Evolutionary conservation across 2,888 invertebrate genomes (phyloP), one percentile per base, ranked within the genome.

Genomic region (Andrena haemorrhoa): DNA sequence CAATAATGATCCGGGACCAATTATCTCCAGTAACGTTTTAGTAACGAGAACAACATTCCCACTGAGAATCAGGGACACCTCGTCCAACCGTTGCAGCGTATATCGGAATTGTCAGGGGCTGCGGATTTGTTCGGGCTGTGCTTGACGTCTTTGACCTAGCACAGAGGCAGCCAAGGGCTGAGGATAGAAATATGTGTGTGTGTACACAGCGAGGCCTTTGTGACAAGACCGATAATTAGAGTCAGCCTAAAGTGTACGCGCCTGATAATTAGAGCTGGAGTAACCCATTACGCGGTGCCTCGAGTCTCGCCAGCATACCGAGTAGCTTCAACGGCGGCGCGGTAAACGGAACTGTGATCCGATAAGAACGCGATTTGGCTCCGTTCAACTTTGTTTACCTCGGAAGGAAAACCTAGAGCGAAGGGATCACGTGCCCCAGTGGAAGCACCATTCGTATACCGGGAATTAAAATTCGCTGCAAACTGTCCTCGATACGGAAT

Each of bases 241-340:
- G 56, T 16, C 83, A 12, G 53, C 69, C 72, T 73, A 53, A 76
- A 82, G 81, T 72, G 71, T 68, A 61, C 82, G 49, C 61, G 82
- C 26, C 69, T 69, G 76, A 82, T 82, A 82, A 82, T 82, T 82
- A 73, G 60, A 73, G n/a, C 58, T 31, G 47, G 31, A 73, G 75
- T 61, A 76, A 69, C 68, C 51, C 60, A 73, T 82, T 82, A 82
- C 33, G 29, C 53, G 63, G n/a, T 70, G 64, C 31, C 68, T 69
- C 12, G 51, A 10, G 5, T 29, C n/a, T 26, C 10, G n/a, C 7
- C 20, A 4, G 20, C 23, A 20, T 20, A 16, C n/a, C 53, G 33
- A 23, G 33, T 29, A 26, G 20, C 10, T 12, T 49, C 10, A 20
- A 23, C 20, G 10, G 23, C 12, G 20, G 8, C 8, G 47, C 58